Evolutionary conservation across 2,888 invertebrate species (phyloP), one percentile per base, ranked within the genome.

Genomic region (Troides helena): DNA sequence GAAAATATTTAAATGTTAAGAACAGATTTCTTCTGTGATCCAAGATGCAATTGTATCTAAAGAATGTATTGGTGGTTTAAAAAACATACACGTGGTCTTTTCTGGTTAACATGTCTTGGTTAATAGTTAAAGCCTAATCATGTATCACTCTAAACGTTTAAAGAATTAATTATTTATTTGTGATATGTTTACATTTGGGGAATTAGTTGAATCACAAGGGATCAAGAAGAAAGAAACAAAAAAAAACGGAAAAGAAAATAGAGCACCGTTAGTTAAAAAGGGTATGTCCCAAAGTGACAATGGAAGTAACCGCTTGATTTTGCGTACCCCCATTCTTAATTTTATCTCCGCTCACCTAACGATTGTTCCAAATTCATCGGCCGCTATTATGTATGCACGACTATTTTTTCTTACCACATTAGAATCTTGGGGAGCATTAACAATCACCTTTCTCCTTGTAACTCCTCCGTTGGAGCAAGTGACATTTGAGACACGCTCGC

Each of bases 161-260:
- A 50, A 50, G 5, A 5, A 4, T 17, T 5, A 50, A 17, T 50
- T 50, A 50, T 50, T 50, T 50, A 50, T 46, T 10, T 46, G 12
- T 46, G 12, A 46, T 17, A 50, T 50, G 50, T 50, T 50, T 18
- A 17, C 14, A 50, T 50, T 10, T 56, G 56, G 63, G 4, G 36
- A 59, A 67, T 68, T 64, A 70, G 90, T 83, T 78, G 90, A 90
- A 76, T 65, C 81, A 70, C 74, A 87, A 71, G 80, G 77, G 72
- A 81, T 69, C 71, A 90, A 88, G 89, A 90, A 89, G 86, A 90
- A 85, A 79, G 89, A 90, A 74, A 81, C 23, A 67, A 91, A 89
- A 89, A 91, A 88, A 74, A 65, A 80, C 30, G 89, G 88, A 71
- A 92, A 92, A 83, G 92, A 92, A 76, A 92, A 87, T 76, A 88